Conservation (phyloP, 2,888 invertebrate species). For the Trachelus troglodyta region DNA sequence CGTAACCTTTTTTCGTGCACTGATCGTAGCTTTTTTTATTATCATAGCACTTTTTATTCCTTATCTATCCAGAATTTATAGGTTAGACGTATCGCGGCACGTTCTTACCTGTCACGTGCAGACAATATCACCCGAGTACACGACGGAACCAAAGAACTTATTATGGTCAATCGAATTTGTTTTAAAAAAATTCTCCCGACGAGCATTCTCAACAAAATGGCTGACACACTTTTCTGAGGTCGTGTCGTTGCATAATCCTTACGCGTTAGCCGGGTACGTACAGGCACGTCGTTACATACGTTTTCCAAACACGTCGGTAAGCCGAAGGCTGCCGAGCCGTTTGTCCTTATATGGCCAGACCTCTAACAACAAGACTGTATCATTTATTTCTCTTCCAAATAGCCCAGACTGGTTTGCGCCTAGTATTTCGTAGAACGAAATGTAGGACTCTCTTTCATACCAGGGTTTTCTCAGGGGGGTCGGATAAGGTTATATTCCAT, state of each 20-base stretch:
- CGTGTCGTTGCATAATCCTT: conserved; percentile 5
- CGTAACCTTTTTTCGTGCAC: no score
- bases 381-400: not conserved
- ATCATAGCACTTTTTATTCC: no score
- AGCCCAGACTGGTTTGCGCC: not conserved
- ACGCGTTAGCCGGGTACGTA: not conserved
- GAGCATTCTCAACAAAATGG: not conserved
- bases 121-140: no score
- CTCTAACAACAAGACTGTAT: not conserved
- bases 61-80: no score
- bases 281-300: not conserved
- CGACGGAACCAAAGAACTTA: no score
- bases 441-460: no score
- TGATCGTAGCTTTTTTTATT: no score
- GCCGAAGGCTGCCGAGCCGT: conserved; percentile 7
- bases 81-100: no score
- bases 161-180: conserved; percentile 4
- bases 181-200: not conserved
- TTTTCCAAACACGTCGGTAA: conserved; percentile 6
- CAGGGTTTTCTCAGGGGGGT: no score
- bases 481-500: no score
- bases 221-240: conserved; percentile 4
- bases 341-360: conserved; percentile 4
- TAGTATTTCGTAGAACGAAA: no score
- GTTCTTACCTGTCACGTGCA: no score